phyloP scores from a whole-genome alignment of 2,888 invertebrate genomes.

The Biston stratarius region DNA sequence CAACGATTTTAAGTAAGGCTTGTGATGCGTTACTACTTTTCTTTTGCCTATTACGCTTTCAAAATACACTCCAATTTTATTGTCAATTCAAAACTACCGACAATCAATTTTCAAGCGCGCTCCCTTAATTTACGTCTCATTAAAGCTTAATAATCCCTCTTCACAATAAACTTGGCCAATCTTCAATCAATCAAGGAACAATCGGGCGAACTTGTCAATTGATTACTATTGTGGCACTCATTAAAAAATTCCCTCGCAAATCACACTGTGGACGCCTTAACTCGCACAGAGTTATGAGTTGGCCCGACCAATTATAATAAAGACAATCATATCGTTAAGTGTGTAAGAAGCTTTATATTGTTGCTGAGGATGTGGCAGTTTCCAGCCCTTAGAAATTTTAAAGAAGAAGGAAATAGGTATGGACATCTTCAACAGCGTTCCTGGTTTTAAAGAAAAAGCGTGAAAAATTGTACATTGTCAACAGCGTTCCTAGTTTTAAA shows the following conservation, averaged over 20 bases:
- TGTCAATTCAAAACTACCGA: slow-evolving; percentile 13
- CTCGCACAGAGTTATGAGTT: slow-evolving; percentile 73
- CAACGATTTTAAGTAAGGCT: too few relatives aligned
- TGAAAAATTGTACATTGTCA: too few relatives aligned
- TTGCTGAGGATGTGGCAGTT: slow-evolving; percentile 22
- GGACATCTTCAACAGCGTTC: too few relatives aligned
- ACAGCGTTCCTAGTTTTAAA: too few relatives aligned
- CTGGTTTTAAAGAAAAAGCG: too few relatives aligned
- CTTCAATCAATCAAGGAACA: slow-evolving; percentile 42
- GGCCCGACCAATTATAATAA: slow-evolving; percentile 77
- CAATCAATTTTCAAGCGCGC: slow-evolving; percentile 18
- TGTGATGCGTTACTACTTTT: too few relatives aligned
- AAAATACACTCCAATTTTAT: slow-evolving; percentile 8
- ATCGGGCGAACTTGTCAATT: slow-evolving; percentile 37
- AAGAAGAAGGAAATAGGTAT: too few relatives aligned
- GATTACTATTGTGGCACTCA: slow-evolving; percentile 58
- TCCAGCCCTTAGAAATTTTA: not conserved
- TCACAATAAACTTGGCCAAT: slow-evolving; percentile 37
- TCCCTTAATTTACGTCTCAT: slow-evolving; percentile 35
- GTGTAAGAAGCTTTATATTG: slow-evolving; percentile 54
- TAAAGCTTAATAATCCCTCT: slow-evolving; percentile 36
- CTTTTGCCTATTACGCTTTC: too few relatives aligned
- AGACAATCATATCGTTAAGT: slow-evolving; percentile 82
- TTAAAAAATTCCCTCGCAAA: slow-evolving; percentile 67
- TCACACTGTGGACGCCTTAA: slow-evolving; percentile 66